Conservation (phyloP, 2,888 invertebrate genomes). For the Phymatocera aterrima region DNA sequence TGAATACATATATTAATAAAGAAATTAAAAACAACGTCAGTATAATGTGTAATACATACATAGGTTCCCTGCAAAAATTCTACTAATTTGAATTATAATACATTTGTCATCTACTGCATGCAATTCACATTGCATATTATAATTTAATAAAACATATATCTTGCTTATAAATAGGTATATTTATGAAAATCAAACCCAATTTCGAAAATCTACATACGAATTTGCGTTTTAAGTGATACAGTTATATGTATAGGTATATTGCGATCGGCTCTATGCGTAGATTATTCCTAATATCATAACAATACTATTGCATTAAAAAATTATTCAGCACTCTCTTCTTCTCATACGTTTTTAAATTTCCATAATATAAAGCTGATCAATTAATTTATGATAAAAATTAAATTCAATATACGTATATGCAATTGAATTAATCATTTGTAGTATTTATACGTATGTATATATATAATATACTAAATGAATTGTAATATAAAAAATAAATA, state of each 20-base stretch:
- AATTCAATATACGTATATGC: slow-evolving; percentile 37
- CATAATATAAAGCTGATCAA: slow-evolving; percentile 33
- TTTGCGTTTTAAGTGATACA: not conserved
- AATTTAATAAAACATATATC: not conserved
- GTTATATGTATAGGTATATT: not conserved
- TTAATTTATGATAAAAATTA: slow-evolving; percentile 33
- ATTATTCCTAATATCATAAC: slow-evolving; percentile 1
- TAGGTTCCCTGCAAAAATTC: slow-evolving; percentile 16
- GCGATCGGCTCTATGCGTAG: not conserved
- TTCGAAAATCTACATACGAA: slow-evolving; percentile 10
- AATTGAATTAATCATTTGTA: slow-evolving; percentile 33
- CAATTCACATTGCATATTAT: not conserved
- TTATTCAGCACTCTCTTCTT: slow-evolving; percentile 31
- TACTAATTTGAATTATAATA: not conserved
- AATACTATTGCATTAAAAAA: slow-evolving; percentile 35
- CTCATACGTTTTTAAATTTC: not conserved
- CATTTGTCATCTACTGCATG: slow-evolving; percentile 11
- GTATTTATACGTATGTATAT: no score
- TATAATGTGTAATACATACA: not conserved
- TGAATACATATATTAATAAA: slow-evolving; percentile 2
- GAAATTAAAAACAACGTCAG: not conserved
- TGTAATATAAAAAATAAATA: slow-evolving; percentile 70
- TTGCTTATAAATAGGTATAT: not conserved
- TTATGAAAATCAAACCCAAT: not conserved
- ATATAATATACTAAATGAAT: slow-evolving; percentile 61